phyloP scores from a whole-genome alignment of 2,797 vertebrate species.

The Amphiprion clarkii region DNA sequence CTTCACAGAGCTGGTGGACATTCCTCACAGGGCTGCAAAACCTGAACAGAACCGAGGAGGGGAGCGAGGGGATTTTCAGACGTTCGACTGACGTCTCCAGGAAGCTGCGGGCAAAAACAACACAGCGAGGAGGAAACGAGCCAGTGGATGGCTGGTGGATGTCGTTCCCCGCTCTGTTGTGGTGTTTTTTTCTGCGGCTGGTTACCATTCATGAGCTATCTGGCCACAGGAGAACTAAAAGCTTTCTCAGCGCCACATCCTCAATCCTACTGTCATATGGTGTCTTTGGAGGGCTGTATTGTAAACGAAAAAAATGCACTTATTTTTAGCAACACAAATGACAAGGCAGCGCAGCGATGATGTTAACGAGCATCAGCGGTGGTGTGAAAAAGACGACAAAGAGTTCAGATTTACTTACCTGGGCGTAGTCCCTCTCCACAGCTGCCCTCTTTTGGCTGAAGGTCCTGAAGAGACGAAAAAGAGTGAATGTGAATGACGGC shows the following conservation, averaged over 20 bases:
- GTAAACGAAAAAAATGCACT: background rate
- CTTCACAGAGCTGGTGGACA: slow-evolving; percentile 68
- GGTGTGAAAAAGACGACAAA: slow-evolving; percentile 10
- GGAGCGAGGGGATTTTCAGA: slow-evolving; percentile 45
- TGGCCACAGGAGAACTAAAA: slow-evolving; percentile 44
- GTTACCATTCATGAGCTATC: slow-evolving; percentile 45
- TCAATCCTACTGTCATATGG: slow-evolving; percentile 34
- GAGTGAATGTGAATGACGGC: no score
- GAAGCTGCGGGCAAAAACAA: slow-evolving; percentile 59
- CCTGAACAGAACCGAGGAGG: slow-evolving; percentile 51
- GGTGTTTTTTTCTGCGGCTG: slow-evolving; percentile 49
- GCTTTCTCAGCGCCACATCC: slow-evolving; percentile 52
- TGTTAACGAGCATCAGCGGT: slow-evolving; percentile 16
- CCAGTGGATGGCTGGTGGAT: slow-evolving; percentile 33
- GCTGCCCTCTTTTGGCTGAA: slow-evolving; percentile 96
- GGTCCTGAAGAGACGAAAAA: slow-evolving; percentile 79
- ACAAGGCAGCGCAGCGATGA: slow-evolving; percentile 35
- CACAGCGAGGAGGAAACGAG: slow-evolving; percentile 53
- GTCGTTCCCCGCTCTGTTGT: slow-evolving; percentile 47
- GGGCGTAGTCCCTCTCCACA: slow-evolving; percentile 95
- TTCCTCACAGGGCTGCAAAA: slow-evolving; percentile 75
- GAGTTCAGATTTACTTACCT: slow-evolving; percentile 85
- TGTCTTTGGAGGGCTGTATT: slow-evolving; percentile 25
- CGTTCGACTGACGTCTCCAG: slow-evolving; percentile 51
- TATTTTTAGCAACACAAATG: slow-evolving; percentile 58